Conservation (phyloP, 2,113 vertebrate species). For the Stigmatopora argus region DNA sequence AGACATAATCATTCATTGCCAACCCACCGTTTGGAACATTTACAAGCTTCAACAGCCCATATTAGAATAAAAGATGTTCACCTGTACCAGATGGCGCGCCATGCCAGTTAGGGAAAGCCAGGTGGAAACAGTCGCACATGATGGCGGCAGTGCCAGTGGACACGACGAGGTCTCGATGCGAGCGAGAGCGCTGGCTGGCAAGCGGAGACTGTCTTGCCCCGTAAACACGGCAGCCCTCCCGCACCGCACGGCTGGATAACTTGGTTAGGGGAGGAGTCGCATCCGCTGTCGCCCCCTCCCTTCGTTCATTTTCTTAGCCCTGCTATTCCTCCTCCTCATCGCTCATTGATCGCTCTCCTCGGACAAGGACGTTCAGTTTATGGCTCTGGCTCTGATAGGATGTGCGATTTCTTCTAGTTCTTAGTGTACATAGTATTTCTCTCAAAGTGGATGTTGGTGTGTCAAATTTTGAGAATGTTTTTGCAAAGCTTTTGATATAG, state of each 20-base stretch:
- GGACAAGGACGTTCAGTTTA: constrained; percentile 69
- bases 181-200: constrained; percentile 50
- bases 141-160: constrained; percentile 50
- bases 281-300: constrained; percentile 38
- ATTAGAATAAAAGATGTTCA: constrained; percentile 69
- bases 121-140: constrained; percentile 99
- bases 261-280: constrained; percentile 74
- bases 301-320: constrained; percentile 27
- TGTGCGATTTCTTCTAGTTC: too few species aligned
- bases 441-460: not conserved
- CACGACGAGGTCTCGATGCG: constrained; percentile 35
- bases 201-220: constrained; percentile 58
- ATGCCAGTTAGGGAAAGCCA: constrained; percentile 95
- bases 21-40: too few species aligned
- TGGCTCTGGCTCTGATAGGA: constrained; percentile 30
- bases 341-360: constrained; percentile 64
- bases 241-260: constrained; percentile 63
- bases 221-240: constrained; percentile 72
- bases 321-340: constrained; percentile 33
- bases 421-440: not conserved
- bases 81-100: constrained; percentile 88
- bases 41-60: not conserved
- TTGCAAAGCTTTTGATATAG: too few species aligned
- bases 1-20: too few species aligned
- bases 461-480: not conserved